A percentile compares a stretch with the other conserved stretches of the same genome.
Evolutionary conservation across 2,797 vertebrate genomes (phyloP).

Genomic region (Mormyrus hasselquistii): DNA sequence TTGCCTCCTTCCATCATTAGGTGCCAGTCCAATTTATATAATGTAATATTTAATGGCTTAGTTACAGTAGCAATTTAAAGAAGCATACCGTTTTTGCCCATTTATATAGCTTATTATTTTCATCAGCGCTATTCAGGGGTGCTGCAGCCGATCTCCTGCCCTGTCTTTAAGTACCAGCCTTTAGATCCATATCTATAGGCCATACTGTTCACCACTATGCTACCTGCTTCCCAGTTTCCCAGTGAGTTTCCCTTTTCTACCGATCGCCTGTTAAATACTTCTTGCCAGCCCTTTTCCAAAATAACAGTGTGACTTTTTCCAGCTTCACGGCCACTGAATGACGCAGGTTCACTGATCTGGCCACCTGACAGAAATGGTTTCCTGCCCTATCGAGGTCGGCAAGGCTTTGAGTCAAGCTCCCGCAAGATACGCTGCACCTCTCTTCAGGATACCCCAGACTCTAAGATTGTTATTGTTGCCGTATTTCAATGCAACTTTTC

Average conservation of each 20-base stretch:
- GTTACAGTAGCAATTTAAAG: background rate
- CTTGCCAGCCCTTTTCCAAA: background rate
- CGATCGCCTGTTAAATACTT: background rate
- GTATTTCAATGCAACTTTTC: conserved; percentile 32
- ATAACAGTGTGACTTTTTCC: background rate
- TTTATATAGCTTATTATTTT: background rate
- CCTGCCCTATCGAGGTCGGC: background rate
- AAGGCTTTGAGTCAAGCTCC: background rate
- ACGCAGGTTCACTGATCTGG: background rate
- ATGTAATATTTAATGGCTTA: background rate
- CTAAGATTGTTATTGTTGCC: conserved; percentile 43
- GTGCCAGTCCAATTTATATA: background rate
- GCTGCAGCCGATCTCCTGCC: background rate
- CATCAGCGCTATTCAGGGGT: background rate
- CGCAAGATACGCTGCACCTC: background rate
- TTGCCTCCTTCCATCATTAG: background rate
- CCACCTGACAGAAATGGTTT: background rate
- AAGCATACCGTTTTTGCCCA: background rate
- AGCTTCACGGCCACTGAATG: background rate
- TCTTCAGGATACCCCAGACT: background rate
- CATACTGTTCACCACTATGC: background rate
- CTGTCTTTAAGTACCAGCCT: background rate
- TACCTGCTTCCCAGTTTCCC: background rate
- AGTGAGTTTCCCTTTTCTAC: background rate
- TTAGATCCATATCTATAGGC: background rate